phyloP scores from a whole-genome alignment of 2,888 invertebrate genomes.

The Beris morrisii region DNA sequence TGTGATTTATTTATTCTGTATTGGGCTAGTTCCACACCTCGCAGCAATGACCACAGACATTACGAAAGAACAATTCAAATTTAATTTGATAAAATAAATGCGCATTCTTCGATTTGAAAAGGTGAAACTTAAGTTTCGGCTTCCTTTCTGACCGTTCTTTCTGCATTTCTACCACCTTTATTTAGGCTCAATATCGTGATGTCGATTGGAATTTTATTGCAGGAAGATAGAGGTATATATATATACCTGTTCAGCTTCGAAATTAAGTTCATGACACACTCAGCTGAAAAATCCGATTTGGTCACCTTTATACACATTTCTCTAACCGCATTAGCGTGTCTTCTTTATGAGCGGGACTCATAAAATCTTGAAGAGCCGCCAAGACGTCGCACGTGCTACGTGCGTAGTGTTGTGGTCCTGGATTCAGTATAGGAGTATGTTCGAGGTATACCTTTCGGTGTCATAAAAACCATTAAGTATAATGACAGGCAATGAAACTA shows the following conservation, averaged over 20 bases:
- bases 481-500: conserved; percentile 39
- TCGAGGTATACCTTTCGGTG: conserved; percentile 14
- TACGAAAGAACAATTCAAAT: conserved; percentile 9
- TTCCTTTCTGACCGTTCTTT: conserved; percentile 14
- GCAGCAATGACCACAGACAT: conserved; percentile 16
- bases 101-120: background rate
- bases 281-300: conserved; percentile 8
- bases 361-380: background rate
- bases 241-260: no score
- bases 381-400: background rate
- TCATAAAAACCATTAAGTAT: conserved; percentile 39
- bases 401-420: background rate
- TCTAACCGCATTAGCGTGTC: conserved; percentile 3
- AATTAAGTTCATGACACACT: background rate
- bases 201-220: no score
- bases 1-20: conserved; percentile 28
- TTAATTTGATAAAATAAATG: background rate
- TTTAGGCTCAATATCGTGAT: background rate
- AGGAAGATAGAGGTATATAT: no score
- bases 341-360: background rate
- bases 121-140: conserved; percentile 3
- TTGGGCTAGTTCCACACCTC: conserved; percentile 15
- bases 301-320: conserved; percentile 8
- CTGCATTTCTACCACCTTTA: background rate
- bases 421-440: background rate